These are phyloP conservation scores for Latrodectus elegans DNA, from an alignment of 2,888 invertebrate genomes.

Conservation along the genomic window DNA sequence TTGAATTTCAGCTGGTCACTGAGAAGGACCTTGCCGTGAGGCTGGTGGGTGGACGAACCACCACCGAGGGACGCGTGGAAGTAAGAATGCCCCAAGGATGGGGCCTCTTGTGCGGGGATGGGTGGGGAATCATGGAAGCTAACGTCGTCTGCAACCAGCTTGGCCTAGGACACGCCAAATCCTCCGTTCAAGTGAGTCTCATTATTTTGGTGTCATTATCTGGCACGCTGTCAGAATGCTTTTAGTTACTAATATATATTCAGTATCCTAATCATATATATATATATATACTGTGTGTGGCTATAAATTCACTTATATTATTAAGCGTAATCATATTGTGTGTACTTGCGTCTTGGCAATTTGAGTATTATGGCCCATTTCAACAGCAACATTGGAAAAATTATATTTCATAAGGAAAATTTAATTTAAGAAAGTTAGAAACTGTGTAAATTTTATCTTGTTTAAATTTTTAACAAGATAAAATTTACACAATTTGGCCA, in stretches of 20 bases:
- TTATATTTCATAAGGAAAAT: no score
- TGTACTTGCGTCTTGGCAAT: no score
- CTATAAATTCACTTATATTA: neutral
- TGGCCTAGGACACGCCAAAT: conserved; percentile 84
- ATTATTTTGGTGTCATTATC: neutral
- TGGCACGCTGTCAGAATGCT: no score
- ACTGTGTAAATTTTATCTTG: no score
- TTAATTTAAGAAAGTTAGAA: no score
- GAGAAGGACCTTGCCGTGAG: conserved; percentile 76
- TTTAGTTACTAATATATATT: no score
- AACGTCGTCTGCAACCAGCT: conserved; percentile 86
- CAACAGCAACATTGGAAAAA: no score
- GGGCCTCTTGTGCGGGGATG: conserved; percentile 90
- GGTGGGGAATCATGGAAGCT: conserved; percentile 92
- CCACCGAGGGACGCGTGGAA: conserved; percentile 88
- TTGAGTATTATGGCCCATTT: no score
- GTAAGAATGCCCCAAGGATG: conserved; percentile 80
- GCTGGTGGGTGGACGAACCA: conserved; percentile 82
- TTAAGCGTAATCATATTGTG: neutral
- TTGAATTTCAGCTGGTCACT: conserved; percentile 49
- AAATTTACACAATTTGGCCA: no score
- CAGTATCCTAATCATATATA: neutral
- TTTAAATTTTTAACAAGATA: no score
- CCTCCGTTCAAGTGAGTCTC: conserved; percentile 80
- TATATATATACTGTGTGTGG: neutral